Base-by-base conservation (phyloP, 2,888 invertebrate species). In the Eucera pruinosa region DNA sequence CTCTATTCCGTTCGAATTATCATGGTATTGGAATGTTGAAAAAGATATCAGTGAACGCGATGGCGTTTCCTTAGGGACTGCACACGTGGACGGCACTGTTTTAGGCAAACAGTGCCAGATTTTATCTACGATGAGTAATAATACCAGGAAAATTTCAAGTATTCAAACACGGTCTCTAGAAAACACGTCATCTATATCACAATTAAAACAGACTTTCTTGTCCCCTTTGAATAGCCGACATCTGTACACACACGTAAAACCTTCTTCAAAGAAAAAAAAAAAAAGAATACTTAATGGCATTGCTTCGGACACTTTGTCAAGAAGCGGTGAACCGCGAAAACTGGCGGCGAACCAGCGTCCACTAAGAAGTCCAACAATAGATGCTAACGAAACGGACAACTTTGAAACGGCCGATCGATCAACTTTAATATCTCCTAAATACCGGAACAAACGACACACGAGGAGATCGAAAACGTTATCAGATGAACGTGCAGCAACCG, bases 351-450 rank as follows among this genome's bases (percentile, higher is more conserved):
- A 33, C 20, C 55, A 25, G 30, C 47, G 25, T 36, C 5, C 6
- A 18, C 15, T 9, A 30, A 36, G 6, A 18, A 18, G 20, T 4
- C 45, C 52, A 33, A 75, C 74, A 75, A 75, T 75, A 30, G 73
- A 52, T 43, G 50, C 74, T 65, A 73, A 75, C 66, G 74, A 75
- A 75, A 75, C 45, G 39, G 39, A 45, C 65, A 58, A 65, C 39
- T 30, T 11, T 6, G 18, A 27, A 30, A 65, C 36, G 57, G 25
- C 66, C 65, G 74, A 75, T 75, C 74, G 41, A 72, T 74, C 73
- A 50, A 64, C 62, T 54, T 71, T 71, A 58, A 50, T 72, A 74
- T 65, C 45, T 23, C 11, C 30, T 52, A 66, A 75, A 66, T 47
- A 73, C 27, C 57, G 45, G 15, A 58, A 58, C 64, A 72, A 72